Evolutionary conservation across 2,888 invertebrate genomes (phyloP).

Genomic region (Leptarthrus brevirostris): DNA sequence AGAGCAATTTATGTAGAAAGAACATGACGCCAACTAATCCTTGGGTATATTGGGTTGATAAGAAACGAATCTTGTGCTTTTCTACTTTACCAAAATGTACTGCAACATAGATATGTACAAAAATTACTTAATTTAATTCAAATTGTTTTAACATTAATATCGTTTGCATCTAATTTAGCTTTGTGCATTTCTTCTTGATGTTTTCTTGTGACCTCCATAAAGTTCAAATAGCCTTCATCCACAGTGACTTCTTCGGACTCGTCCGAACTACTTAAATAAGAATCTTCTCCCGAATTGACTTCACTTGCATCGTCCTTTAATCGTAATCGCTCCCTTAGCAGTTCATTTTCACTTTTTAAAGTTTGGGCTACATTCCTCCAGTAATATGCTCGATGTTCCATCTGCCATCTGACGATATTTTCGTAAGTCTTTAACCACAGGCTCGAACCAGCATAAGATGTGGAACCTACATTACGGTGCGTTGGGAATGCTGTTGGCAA

Average conservation of each 20-base stretch:
- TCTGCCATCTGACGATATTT: slow-evolving; percentile 50
- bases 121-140: no score
- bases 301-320: not conserved
- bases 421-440: slow-evolving; percentile 51
- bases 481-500: not conserved
- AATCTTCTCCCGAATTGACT: not conserved
- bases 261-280: not conserved
- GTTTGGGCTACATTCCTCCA: slow-evolving; percentile 46
- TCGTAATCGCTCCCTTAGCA: slow-evolving; percentile 4
- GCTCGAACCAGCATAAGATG: not conserved
- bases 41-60: no score
- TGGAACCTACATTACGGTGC: no score
- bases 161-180: no score
- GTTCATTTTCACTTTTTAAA: slow-evolving; percentile 41
- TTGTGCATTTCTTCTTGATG: slow-evolving; percentile 21
- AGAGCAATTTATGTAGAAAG: no score
- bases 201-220: slow-evolving; percentile 45
- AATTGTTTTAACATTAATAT: no score
- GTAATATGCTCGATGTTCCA: slow-evolving; percentile 39
- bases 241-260: slow-evolving; percentile 8
- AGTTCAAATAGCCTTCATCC: slow-evolving; percentile 49
- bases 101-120: no score
- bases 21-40: no score
- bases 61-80: no score
- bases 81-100: no score